Percentiles rank a stretch among this genome's conserved stretches.
phyloP scores from a whole-genome alignment of 2,113 vertebrate genomes.

The Antennarius striatus region DNA sequence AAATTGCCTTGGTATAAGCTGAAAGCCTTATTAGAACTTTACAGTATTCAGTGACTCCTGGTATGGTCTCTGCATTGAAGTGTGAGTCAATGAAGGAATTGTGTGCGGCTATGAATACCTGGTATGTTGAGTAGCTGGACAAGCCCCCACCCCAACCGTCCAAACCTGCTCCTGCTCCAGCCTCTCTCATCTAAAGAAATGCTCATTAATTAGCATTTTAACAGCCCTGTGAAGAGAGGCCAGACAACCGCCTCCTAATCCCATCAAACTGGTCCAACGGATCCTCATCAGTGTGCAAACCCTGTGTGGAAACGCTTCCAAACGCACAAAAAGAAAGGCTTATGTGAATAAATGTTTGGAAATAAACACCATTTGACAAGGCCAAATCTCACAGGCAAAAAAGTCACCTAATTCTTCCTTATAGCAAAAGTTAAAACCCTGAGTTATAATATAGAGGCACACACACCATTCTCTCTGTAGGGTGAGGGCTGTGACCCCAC shows the following conservation, averaged over 20 bases:
- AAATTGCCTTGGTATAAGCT: too few species aligned
- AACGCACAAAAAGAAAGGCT: not conserved
- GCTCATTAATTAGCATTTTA: conserved; percentile 47
- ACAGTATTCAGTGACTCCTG: too few species aligned
- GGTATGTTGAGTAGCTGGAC: conserved; percentile 39
- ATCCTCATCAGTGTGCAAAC: conserved; percentile 50
- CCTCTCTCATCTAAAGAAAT: conserved; percentile 23
- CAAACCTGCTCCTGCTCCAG: not conserved
- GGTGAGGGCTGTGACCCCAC: too few species aligned
- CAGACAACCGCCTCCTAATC: conserved; percentile 25
- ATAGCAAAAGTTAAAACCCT: conserved; percentile 48
- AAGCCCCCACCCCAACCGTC: conserved; percentile 19
- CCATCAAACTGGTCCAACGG: conserved; percentile 39
- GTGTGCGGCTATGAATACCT: conserved; percentile 29
- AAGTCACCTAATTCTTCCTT: conserved; percentile 59
- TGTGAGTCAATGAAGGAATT: conserved; percentile 52
- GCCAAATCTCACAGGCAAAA: conserved; percentile 57
- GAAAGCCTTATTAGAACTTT: too few species aligned
- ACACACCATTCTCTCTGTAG: conserved; percentile 5
- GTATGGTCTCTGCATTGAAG: conserved; percentile 1
- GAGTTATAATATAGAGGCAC: not conserved
- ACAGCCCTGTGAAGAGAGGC: conserved; percentile 34
- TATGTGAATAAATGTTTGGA: conserved; percentile 44
- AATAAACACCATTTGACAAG: conserved; percentile 52
- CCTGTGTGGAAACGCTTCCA: not conserved